Conservation (phyloP, 2,888 invertebrate species). For the Macropis europaea region DNA sequence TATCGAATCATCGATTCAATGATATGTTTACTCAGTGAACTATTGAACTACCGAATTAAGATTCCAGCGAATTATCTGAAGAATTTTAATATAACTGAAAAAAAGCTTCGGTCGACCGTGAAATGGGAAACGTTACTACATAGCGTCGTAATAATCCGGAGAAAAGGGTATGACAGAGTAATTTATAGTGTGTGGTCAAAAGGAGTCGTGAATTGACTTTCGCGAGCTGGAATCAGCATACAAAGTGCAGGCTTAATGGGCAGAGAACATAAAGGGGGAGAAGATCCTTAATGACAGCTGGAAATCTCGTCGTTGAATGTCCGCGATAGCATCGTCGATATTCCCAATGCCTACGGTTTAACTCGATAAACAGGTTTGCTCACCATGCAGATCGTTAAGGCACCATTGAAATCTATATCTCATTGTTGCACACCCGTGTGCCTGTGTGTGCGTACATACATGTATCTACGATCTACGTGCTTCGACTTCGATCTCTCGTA, state of each 20-base stretch:
- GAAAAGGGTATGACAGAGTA: no score
- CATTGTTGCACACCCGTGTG: slow-evolving; percentile 60
- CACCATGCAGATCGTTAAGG: slow-evolving; percentile 61
- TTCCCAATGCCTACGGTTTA: slow-evolving; percentile 56
- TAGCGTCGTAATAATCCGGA: no score
- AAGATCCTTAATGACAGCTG: slow-evolving; percentile 44
- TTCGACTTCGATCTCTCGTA: slow-evolving; percentile 44
- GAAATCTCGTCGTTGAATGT: slow-evolving; percentile 39
- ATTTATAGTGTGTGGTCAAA: no score
- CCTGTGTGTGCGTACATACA: slow-evolving; percentile 27
- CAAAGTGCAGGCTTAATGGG: slow-evolving; percentile 15
- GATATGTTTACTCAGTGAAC: no score
- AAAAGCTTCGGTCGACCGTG: no score
- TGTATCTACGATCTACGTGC: slow-evolving; percentile 30
- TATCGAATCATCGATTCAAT: no score
- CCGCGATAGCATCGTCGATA: slow-evolving; percentile 51
- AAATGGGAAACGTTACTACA: no score
- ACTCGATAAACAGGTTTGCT: slow-evolving; percentile 66
- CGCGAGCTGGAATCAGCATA: slow-evolving; percentile 18
- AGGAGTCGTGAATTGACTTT: background rate
- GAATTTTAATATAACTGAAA: no score
- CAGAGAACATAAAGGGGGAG: slow-evolving; percentile 19
- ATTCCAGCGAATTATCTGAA: no score
- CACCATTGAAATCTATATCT: slow-evolving; percentile 64
- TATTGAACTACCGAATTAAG: no score